Conservation (phyloP, 2,113 vertebrate species). For the Pedetes capensis region DNA sequence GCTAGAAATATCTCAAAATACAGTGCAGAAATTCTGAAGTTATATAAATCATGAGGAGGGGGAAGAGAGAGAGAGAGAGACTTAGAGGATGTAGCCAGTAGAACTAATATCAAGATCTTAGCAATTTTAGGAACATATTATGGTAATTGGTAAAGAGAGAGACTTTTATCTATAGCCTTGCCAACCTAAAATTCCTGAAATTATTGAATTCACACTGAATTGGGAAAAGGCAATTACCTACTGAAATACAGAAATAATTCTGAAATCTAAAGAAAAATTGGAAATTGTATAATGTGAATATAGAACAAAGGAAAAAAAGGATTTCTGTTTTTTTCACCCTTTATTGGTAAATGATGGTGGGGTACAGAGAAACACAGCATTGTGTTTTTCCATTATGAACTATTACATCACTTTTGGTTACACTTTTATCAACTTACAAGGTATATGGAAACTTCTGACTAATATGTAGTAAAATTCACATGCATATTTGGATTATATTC, state of each 20-base stretch:
- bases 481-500: too few species aligned
- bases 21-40: not conserved
- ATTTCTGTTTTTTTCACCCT: too few species aligned
- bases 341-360: too few species aligned
- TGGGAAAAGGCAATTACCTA: not conserved
- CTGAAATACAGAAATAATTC: not conserved
- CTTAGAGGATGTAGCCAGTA: not conserved
- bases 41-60: not conserved
- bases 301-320: not conserved
- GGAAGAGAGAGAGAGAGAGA: not conserved
- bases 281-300: not conserved
- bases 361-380: too few species aligned
- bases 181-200: not conserved
- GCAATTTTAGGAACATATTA: not conserved
- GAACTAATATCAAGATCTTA: not conserved
- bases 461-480: too few species aligned
- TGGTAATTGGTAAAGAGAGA: not conserved
- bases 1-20: not conserved
- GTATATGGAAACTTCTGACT: too few species aligned
- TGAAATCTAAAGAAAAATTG: not conserved
- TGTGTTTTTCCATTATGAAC: too few species aligned
- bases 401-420: too few species aligned
- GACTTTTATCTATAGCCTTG: not conserved
- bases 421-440: too few species aligned
- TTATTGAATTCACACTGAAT: not conserved